These are phyloP conservation scores for Lasioglossum pauxillum DNA, from an alignment of 2,888 invertebrate species.

Conservation along the genomic window DNA sequence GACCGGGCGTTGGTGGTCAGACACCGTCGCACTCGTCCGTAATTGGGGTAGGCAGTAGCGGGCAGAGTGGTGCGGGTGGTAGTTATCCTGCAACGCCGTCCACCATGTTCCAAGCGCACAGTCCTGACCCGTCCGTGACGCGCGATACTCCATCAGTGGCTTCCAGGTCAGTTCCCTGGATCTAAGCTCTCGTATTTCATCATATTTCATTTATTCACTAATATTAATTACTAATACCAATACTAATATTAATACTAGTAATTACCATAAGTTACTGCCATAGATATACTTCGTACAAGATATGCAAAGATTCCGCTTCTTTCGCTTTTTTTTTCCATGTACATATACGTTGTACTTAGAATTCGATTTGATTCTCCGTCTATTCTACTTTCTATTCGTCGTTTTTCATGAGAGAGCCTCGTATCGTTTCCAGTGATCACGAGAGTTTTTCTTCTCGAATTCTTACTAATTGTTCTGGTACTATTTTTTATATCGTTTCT, in stretches of 20 bases:
- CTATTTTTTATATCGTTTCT: neutral
- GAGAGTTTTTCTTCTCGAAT: constrained; percentile 2
- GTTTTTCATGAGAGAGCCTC: neutral
- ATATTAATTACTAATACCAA: constrained; percentile 6
- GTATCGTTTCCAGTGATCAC: constrained; percentile 3
- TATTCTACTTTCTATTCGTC: neutral
- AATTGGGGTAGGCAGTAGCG: constrained; percentile 85
- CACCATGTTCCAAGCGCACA: constrained; percentile 87
- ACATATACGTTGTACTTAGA: constrained; percentile 40
- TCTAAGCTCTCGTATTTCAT: constrained; percentile 71
- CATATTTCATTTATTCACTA: constrained; percentile 31
- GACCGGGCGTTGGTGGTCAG: constrained; percentile 83
- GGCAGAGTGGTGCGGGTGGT: constrained; percentile 83
- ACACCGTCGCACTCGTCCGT: constrained; percentile 82
- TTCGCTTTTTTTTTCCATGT: constrained; percentile 23
- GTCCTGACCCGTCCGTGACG: constrained; percentile 88
- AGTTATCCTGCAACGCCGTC: constrained; percentile 88
- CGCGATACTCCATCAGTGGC: constrained; percentile 91
- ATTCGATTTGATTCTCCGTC: constrained; percentile 30
- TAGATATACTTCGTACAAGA: constrained; percentile 54
- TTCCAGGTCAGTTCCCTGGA: constrained; percentile 88
- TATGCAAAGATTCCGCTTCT: constrained; percentile 54
- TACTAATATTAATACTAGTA: constrained; percentile 22
- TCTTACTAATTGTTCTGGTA: neutral
- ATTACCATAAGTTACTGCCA: constrained; percentile 47